Base-by-base conservation (phyloP, 2,797 vertebrate genomes). In the Tolypeutes matacus region DNA sequence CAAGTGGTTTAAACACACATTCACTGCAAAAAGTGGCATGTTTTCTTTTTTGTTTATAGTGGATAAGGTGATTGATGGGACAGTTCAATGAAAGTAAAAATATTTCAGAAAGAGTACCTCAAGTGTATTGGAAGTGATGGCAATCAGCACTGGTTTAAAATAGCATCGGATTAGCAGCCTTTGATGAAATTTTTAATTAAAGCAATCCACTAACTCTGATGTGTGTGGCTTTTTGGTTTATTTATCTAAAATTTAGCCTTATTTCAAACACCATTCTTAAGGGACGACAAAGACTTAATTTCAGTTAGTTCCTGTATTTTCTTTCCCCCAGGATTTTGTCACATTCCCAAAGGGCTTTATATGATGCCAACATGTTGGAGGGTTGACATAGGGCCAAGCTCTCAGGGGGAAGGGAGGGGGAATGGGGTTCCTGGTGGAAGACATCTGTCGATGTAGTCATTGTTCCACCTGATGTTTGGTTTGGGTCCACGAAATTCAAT, bases 1-100 rank as follows among this genome's bases (percentile, higher is more conserved):
- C 92, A 97, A 84, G 18, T 86, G 13, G 6, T 86, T 96, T 95
- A 80, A 91, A 97, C 95, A 89, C 46, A 86, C 56, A 83, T 51
- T 46, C 82, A 83, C 87, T 88, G 2, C 69, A 93, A 89, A 95
- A 89, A 29, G 21, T 49, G 46, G 53, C 20, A 29, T 70, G 67
- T 5, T 93, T 72, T 78, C 65, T 67, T 86, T 86, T 91, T 67
- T 49, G 27, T 89, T 87, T 90, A 51, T 77, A 93, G 42, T 21
- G 65, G 25, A 72, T 91, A 93, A 81, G n/a, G 23, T n/a, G 56
- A 85, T 82, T 42, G 21, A 90, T 46, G 69, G 69, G 69, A 82
- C 21, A 82, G 21, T 86, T 82, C 76, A 78, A 78, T 60, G 80
- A 83, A 51, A 86, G 27, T 67, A 69, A 86, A 56, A 89, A 58